These are phyloP conservation scores for Chesias legatella DNA, from an alignment of 2,888 invertebrate genomes.

Conservation along the genomic window DNA sequence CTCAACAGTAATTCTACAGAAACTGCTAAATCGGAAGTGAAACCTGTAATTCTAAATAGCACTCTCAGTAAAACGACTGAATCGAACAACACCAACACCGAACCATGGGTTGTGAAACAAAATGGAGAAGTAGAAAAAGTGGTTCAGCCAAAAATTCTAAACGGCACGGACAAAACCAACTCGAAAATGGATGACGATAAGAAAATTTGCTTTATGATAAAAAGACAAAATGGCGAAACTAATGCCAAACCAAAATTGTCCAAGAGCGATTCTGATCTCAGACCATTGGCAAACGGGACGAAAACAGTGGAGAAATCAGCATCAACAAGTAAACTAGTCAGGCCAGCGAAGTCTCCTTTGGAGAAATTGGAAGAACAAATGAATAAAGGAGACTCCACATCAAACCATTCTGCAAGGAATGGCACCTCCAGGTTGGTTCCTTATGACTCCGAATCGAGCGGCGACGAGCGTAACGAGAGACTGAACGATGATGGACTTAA, in stretches of 20 bases:
- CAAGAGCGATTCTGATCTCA: conserved; percentile 59
- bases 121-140: conserved; percentile 73
- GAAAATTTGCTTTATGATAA: conserved; percentile 58
- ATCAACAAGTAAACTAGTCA: conserved; percentile 54
- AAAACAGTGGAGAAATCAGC: conserved; percentile 50
- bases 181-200: conserved; percentile 56
- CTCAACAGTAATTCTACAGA: conserved; percentile 54
- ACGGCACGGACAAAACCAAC: conserved; percentile 51
- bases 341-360: conserved; percentile 61
- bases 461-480: conserved; percentile 54
- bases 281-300: conserved; percentile 34
- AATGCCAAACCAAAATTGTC: conserved; percentile 46
- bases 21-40: conserved; percentile 50
- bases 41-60: conserved; percentile 68
- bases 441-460: conserved; percentile 81
- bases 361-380: conserved; percentile 72
- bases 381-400: conserved; percentile 53
- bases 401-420: conserved; percentile 46
- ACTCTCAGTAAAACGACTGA: conserved; percentile 60
- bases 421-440: conserved; percentile 75
- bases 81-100: conserved; percentile 47
- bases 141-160: conserved; percentile 51
- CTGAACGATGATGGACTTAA: conserved; percentile 33
- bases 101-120: conserved; percentile 73
- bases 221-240: conserved; percentile 51